A percentile compares a stretch with the other conserved stretches of the same genome.
Evolutionary conservation across 53 echinoderm and acorn worm species (phyloP).

Genomic region (Temnopleurus reevesii): DNA sequence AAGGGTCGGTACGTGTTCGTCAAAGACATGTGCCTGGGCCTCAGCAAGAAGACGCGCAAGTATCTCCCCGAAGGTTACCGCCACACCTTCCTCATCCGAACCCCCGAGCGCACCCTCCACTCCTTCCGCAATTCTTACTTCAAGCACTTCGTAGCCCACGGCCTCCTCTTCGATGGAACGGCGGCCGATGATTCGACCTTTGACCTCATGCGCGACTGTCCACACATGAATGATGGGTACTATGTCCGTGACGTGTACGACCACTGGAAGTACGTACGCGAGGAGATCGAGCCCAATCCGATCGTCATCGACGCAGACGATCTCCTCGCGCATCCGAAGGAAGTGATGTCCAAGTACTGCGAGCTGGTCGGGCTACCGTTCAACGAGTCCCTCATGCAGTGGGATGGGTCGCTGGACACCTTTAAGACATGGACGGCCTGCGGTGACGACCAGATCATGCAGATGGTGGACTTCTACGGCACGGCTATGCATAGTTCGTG

Average conservation of each 20-base stretch:
- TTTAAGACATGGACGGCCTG: slow-evolving; percentile 64
- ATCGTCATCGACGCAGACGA: slow-evolving; percentile 81
- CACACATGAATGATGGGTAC: slow-evolving; percentile 52
- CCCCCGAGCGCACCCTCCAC: slow-evolving; percentile 63
- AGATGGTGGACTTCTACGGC: slow-evolving; percentile 62
- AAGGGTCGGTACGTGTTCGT: slow-evolving; percentile 31
- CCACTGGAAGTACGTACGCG: slow-evolving; percentile 73
- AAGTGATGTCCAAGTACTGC: slow-evolving; percentile 75
- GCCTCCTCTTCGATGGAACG: slow-evolving; percentile 50
- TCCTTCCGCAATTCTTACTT: slow-evolving; percentile 71
- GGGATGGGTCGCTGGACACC: slow-evolving; percentile 61
- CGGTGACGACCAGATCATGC: slow-evolving; percentile 60
- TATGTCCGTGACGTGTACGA: slow-evolving; percentile 74
- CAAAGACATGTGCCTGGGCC: slow-evolving; percentile 76
- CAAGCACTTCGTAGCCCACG: slow-evolving; percentile 56
- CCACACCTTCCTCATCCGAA: slow-evolving; percentile 81
- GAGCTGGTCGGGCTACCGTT: slow-evolving; percentile 66
- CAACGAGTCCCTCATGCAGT: slow-evolving; percentile 66
- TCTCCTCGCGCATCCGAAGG: slow-evolving; percentile 60
- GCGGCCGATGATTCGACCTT: slow-evolving; percentile 30
- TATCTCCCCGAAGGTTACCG: slow-evolving; percentile 69
- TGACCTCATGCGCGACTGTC: slow-evolving; percentile 35
- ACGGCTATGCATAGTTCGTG: slow-evolving; percentile 64
- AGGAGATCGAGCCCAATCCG: slow-evolving; percentile 66
- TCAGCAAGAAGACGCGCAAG: slow-evolving; percentile 50